A percentile compares a stretch with the other conserved stretches of the same genome.
phyloP scores from a whole-genome alignment of 2,113 vertebrate genomes.

The Lepisosteus oculatus region DNA sequence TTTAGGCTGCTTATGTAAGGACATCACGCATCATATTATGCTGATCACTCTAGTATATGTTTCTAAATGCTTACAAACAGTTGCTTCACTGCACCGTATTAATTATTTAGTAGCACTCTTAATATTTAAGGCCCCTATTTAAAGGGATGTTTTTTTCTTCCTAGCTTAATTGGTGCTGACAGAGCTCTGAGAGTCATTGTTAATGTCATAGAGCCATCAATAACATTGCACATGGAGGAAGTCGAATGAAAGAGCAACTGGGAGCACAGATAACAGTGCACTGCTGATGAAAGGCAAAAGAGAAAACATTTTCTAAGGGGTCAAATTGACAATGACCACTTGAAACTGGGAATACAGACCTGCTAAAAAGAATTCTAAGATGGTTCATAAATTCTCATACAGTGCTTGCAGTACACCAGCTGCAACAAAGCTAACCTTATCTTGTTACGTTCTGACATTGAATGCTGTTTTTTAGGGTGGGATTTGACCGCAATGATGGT shows the following conservation, averaged over 20 bases:
- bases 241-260: background rate
- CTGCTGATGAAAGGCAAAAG: background rate
- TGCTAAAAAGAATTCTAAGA: too few relatives aligned
- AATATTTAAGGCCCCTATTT: background rate
- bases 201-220: background rate
- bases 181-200: background rate
- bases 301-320: background rate
- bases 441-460: too few relatives aligned
- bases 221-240: background rate
- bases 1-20: too few relatives aligned
- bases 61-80: too few relatives aligned
- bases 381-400: too few relatives aligned
- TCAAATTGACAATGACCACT: background rate
- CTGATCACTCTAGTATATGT: too few relatives aligned
- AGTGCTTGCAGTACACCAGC: too few relatives aligned
- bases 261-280: background rate
- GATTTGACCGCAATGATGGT: slow-evolving; percentile 65
- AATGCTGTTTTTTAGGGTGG: slow-evolving; percentile 56
- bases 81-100: background rate
- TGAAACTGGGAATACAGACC: background rate
- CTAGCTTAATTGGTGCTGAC: slow-evolving; percentile 4
- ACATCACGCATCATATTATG: too few relatives aligned
- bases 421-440: too few relatives aligned
- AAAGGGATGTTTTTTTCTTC: slow-evolving; percentile 1
- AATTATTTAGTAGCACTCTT: slow-evolving; percentile 13